phyloP scores from a whole-genome alignment of 2,888 invertebrate genomes.

The Hymenopus coronatus region DNA sequence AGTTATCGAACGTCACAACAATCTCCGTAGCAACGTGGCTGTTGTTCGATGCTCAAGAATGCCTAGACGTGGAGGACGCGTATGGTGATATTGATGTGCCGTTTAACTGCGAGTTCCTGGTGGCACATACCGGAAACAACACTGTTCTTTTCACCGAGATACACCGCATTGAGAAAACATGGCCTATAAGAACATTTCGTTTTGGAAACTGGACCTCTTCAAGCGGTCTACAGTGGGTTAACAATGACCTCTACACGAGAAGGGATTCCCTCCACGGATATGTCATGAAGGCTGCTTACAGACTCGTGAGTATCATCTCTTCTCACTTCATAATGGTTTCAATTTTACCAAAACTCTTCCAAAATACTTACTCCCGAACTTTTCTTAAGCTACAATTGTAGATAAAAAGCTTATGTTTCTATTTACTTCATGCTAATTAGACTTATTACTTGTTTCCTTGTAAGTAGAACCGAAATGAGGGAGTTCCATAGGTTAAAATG shows the following conservation, averaged over 20 bases:
- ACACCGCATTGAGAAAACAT: neutral
- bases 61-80: neutral
- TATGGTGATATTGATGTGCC: neutral
- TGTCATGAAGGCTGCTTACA: neutral
- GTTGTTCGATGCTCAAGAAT: neutral
- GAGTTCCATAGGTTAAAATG: no score
- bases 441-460: no score
- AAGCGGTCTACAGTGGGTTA: neutral
- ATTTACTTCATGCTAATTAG: no score
- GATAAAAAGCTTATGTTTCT: no score
- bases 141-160: neutral
- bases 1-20: neutral
- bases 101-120: neutral
- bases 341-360: no score
- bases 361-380: no score
- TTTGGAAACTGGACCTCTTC: neutral
- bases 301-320: neutral
- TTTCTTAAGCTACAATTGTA: no score
- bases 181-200: neutral
- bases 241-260: neutral
- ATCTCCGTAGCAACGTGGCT: neutral
- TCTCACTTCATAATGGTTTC: no score
- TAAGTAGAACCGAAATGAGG: no score
- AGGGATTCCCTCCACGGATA: neutral
- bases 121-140: neutral